Base-by-base conservation (phyloP, 2,888 invertebrate genomes). In the Eumacrocentrus americanus region DNA sequence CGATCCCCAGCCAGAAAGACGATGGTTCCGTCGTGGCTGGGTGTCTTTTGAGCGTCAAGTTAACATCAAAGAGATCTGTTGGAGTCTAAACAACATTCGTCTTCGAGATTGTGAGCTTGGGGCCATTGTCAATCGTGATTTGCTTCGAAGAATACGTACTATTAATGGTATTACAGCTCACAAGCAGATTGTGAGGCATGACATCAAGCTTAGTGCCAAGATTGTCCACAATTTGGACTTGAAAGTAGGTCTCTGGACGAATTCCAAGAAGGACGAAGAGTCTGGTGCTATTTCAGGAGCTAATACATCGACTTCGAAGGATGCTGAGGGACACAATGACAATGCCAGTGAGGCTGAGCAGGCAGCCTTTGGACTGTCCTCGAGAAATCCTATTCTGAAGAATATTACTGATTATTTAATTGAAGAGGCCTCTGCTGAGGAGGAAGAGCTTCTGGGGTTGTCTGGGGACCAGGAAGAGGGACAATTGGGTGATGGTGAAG, bases 61-160 rank as follows among this genome's bases (percentile, higher is more conserved):
- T 46, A 98, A 98, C 82, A 98, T 99, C 68, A 98, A 98, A 79
- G 98, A 99, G 78, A 98, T 99, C 68, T 99, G 98, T 82, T 99
- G 98, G 98, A 95, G 94, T 78, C 86, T 99, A 40, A 98, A 98
- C 79, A 97, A 95, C 70, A 94, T 96, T 64, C 86, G 98, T 73
- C 83, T 92, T 65, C 88, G 90, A 65, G 96, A 96, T 74, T 93
- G 93, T 78, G 97, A 97, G 81, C 83, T 97, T 68, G 95, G 95
- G 14, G 95, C 96, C 5, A 95, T 98, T 68, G 95, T 99, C 47
- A 99, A 99, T 83, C 87, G 98, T 14, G 99, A 99, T 83, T 83
- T 99, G 65, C 95, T 94, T 72, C 90, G 98, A 11, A 88, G 98
- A 54, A 92, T 99, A 63, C 89, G 99, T 0, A 90, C 95, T 0